These are phyloP conservation scores for Drosophila parabipectinata DNA, from an alignment of 1,140 invertebrate species.

Conservation along the genomic window DNA sequence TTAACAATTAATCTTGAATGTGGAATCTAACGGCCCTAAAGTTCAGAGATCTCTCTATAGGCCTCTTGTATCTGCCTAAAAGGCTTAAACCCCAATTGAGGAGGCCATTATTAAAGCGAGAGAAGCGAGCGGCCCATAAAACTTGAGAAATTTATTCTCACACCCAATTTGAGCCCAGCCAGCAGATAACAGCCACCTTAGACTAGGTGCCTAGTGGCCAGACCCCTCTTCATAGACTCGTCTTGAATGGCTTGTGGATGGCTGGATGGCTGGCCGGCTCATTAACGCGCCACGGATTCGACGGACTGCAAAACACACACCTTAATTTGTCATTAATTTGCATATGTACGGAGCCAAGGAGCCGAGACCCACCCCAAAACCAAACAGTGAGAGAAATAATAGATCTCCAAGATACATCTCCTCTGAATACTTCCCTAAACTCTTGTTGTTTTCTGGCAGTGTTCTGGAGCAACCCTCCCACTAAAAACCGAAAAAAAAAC, in stretches of 20 bases:
- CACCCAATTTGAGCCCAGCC: constrained; percentile 72
- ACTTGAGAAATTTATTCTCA: constrained; percentile 80
- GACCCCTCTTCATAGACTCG: not conserved
- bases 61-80: constrained; percentile 20
- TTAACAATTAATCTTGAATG: constrained; percentile 80
- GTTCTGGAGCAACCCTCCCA: constrained; percentile 5
- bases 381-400: not conserved
- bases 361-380: constrained; percentile 17
- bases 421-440: not conserved
- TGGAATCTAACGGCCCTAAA: constrained; percentile 68
- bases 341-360: constrained; percentile 49
- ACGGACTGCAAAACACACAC: constrained; percentile 76
- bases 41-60: constrained; percentile 24
- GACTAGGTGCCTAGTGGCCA: too few species aligned
- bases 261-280: constrained; percentile 46
- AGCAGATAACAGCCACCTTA: constrained; percentile 54
- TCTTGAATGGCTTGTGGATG: not conserved
- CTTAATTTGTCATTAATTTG: constrained; percentile 83
- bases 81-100: constrained; percentile 68
- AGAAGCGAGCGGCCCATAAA: constrained; percentile 61
- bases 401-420: too few species aligned
- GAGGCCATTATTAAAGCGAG: constrained; percentile 71
- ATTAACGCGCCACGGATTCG: constrained; percentile 63
- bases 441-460: constrained; percentile 1
- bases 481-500: not conserved